Evolutionary conservation across 2,888 invertebrate species (phyloP).

Genomic region (Scaptomyza polygonia): DNA sequence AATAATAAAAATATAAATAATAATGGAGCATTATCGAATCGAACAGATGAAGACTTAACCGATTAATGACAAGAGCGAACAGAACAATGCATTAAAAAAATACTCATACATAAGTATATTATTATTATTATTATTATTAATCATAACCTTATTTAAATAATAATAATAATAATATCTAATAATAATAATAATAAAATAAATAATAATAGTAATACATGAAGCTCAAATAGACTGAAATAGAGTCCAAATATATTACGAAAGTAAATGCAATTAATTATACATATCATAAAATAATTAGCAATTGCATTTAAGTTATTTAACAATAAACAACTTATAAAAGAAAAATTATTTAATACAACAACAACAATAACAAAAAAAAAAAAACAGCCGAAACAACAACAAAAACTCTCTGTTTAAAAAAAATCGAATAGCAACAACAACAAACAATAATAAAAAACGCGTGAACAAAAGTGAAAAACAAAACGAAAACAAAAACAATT

Average conservation of each 20-base stretch:
- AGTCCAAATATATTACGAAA: conserved; percentile 83
- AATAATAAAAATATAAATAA: conserved; percentile 1
- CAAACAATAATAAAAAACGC: conserved; percentile 25
- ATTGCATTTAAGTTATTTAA: conserved; percentile 77
- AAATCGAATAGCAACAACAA: conserved; percentile 3
- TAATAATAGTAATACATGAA: conserved; percentile 58
- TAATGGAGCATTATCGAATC: conserved; percentile 16
- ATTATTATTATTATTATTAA: conserved; percentile 40
- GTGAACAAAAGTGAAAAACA: conserved; percentile 28
- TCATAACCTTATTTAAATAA: conserved; percentile 37
- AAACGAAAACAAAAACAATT: conserved; percentile 7
- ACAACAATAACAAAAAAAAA: not conserved
- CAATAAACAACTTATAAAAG: conserved; percentile 33
- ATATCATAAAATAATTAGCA: conserved; percentile 82
- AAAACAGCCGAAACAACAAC: conserved; percentile 14
- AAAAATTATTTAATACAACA: no score
- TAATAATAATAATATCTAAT: conserved; percentile 13
- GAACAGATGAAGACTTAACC: conserved; percentile 32
- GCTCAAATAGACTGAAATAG: conserved; percentile 83
- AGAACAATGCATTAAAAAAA: conserved; percentile 47
- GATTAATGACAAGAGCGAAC: conserved; percentile 29
- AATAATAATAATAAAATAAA: conserved; percentile 20
- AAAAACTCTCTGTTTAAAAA: conserved; percentile 17
- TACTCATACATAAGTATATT: conserved; percentile 22
- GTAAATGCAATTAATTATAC: conserved; percentile 84